Conservation (phyloP, 2,797 vertebrate genomes). For the Remorina albescens region DNA sequence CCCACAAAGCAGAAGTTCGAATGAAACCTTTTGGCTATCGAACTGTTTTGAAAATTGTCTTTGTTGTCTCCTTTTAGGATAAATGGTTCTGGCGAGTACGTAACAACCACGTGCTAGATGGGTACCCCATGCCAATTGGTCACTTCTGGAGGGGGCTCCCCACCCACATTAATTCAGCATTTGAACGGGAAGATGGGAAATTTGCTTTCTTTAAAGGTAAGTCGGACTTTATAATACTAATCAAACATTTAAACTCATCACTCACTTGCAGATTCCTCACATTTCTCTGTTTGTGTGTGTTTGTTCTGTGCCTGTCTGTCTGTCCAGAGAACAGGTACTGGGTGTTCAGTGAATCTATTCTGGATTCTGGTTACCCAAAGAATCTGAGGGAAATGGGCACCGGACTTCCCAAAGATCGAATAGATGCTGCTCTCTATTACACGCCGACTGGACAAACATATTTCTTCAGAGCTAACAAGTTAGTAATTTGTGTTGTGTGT, state of each 20-base stretch:
- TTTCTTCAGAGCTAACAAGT: slow-evolving; percentile 93
- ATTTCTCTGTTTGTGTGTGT: background rate
- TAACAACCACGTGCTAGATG: slow-evolving; percentile 90
- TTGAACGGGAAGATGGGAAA: slow-evolving; percentile 92
- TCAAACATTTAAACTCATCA: background rate
- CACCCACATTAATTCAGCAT: slow-evolving; percentile 87
- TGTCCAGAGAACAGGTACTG: slow-evolving; percentile 89
- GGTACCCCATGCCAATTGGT: slow-evolving; percentile 93
- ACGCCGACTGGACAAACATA: slow-evolving; percentile 92
- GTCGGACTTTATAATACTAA: background rate
- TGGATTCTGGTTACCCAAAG: slow-evolving; percentile 89
- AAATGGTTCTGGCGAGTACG: slow-evolving; percentile 95
- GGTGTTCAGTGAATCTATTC: slow-evolving; percentile 90
- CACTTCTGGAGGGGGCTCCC: slow-evolving; percentile 94
- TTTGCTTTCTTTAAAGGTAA: slow-evolving; percentile 95
- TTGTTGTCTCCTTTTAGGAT: slow-evolving; percentile 79
- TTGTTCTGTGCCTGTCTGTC: background rate
- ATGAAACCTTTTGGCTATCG: accelerated
- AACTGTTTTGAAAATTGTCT: background rate
- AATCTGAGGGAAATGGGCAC: slow-evolving; percentile 88
- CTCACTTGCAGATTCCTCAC: background rate
- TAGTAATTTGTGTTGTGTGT: slow-evolving; percentile 54
- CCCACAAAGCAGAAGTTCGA: background rate
- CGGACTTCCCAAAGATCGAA: slow-evolving; percentile 89
- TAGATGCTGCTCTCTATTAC: slow-evolving; percentile 92